These are phyloP conservation scores for Eupristina koningsbergeri DNA, from an alignment of 1,140 invertebrate species.

Conservation along the genomic window DNA sequence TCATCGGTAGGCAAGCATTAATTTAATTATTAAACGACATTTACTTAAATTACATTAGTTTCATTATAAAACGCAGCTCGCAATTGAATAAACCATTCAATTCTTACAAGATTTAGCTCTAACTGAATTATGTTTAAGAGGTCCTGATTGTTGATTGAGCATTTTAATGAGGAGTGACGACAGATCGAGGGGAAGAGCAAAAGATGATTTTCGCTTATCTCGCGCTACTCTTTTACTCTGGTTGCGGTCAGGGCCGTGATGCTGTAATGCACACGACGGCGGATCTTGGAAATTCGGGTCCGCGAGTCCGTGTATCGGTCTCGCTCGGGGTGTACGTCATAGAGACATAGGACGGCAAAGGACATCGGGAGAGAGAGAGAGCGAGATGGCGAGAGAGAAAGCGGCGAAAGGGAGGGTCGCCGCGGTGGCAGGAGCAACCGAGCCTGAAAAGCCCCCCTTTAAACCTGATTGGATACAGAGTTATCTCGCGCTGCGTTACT, in stretches of 20 bases:
- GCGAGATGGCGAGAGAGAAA: background rate
- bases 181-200: background rate
- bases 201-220: too few relatives aligned
- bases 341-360: conserved; percentile 7
- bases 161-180: background rate
- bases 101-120: too few relatives aligned
- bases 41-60: too few relatives aligned
- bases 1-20: too few relatives aligned
- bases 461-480: conserved; percentile 75
- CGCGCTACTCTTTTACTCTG: background rate
- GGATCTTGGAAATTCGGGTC: conserved; percentile 35
- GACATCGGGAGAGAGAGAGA: conserved; percentile 13
- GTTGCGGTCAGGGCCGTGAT: background rate
- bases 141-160: too few relatives aligned
- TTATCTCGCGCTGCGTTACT: conserved; percentile 74
- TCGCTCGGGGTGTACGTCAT: background rate
- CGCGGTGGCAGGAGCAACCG: conserved; percentile 62
- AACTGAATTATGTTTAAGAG: too few relatives aligned
- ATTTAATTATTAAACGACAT: too few relatives aligned
- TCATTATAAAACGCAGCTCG: too few relatives aligned
- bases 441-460: conserved; percentile 61
- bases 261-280: background rate
- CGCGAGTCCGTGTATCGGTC: background rate
- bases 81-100: too few relatives aligned
- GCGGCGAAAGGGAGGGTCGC: conserved; percentile 43